Base-by-base conservation (phyloP, 2,113 vertebrate genomes). In the Protobothrops flavoviridis region DNA sequence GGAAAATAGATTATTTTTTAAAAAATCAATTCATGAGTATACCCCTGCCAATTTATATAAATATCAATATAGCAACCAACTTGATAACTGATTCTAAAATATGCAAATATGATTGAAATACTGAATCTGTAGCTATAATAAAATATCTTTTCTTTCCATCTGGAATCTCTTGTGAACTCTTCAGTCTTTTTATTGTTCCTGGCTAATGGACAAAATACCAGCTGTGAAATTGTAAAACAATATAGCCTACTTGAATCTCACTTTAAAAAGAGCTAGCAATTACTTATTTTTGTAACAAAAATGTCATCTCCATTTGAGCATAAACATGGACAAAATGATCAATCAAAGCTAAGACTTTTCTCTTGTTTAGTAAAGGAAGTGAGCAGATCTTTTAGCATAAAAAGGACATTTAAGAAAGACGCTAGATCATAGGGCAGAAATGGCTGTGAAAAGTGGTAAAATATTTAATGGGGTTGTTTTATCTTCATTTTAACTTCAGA, bases 141-240 rank as follows among this genome's bases (percentile, higher is more conserved):
- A 81, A 90, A 92, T 88, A 95, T 95, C 85, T 95, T 90, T 95
- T 94, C 91, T 69, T 87, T 95, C 64, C 90, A 85, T 64, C 96
- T 96, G 91, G 94, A 94, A 88, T 17, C 95, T 90, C 93, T 95
- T 92, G 93, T 95, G 95, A 96, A 90, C 95, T 91, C 95, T 96
- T 87, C 95, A 20, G 89, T 94, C 95, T 94, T 95, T 96, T 97
- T 96, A 92, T 96, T 96, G 89, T 95, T 81, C 56, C 95, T 89
- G 91, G 85, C 93, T 94, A 92, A 92, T 90, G 33, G 85, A 57
- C 33, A 95, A 94, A 94, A 45, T 85, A 94, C 95, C 45, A 90
- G 85, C 89, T 91, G 85, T 92, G 90, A 95, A 87, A 61, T 91
- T 59, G 29, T 94, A 93, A 95, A 96, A 90, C 53, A 94, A 93